Evolutionary conservation across 2,888 invertebrate species (phyloP), one percentile per base, ranked within the genome.

Genomic region (Dolichomitus sp.): DNA sequence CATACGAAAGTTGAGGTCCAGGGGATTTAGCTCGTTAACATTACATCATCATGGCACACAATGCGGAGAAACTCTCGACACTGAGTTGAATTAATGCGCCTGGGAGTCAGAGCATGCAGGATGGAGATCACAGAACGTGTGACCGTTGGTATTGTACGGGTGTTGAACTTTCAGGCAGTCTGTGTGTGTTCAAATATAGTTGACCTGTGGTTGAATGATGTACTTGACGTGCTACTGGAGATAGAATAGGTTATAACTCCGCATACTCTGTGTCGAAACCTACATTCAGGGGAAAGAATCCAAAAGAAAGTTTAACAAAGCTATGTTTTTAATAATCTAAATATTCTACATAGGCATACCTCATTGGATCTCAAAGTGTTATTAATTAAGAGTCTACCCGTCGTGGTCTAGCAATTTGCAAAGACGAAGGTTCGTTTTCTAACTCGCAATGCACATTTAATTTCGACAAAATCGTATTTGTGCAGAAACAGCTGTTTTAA

Each of bases 81-180:
- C 52, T 19, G 52, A 52, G 52, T 52, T 52, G 23, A 52, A 52
- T 52, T 9, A 52, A 52, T 52, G 52, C 52, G 12, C n/a, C 17
- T 4, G 48, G 17, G 17, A 17, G 7, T 17, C 17, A 17, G n/a
- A 48, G n/a, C 6, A 2, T n/a, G 48, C n/a, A 17, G 14, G 4
- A 6, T 17, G 48, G 48, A 17, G 48, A 48, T 48, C 48, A 17
- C n/a, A 19, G 14, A 23, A 19, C 11, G 52, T 23, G 52, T 17
- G 48, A 23, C 19, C 23, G 12, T 2, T 4, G 7, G 1, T 23
- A 52, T 23, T 52, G 52, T 19, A 23, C 11, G 23, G 19, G 23
- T 52, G 52, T 52, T 23, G 23, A 52, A 52, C 52, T 52, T 19
- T 52, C 23, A 52, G 9, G 4, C 52, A 23, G 11, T 52, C 1